phyloP scores from a whole-genome alignment of 2,113 vertebrate genomes.

The Speoplatyrhinus poulsoni region DNA sequence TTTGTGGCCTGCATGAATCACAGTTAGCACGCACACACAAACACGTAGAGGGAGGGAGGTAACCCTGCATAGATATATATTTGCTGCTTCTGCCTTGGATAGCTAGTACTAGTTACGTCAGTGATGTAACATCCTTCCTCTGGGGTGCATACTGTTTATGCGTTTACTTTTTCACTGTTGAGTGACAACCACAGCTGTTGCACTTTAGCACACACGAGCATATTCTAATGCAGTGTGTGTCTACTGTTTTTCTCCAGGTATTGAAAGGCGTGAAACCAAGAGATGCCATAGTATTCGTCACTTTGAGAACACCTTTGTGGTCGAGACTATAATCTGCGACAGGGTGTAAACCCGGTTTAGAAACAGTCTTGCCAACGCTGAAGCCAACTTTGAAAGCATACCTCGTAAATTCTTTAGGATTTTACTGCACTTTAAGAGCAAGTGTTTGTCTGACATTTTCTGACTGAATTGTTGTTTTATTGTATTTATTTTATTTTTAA shows the following conservation, averaged over 20 bases:
- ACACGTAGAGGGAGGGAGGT: background rate
- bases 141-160: too few relatives aligned
- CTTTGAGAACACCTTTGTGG: slow-evolving; percentile 94
- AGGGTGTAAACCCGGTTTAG: slow-evolving; percentile 61
- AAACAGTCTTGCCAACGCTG: slow-evolving; percentile 35
- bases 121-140: too few relatives aligned
- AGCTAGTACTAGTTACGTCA: too few relatives aligned
- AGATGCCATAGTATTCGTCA: slow-evolving; percentile 89
- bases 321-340: slow-evolving; percentile 91
- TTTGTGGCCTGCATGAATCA: slow-evolving; percentile 58
- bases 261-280: slow-evolving; percentile 81
- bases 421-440: slow-evolving; percentile 74
- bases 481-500: slow-evolving; percentile 30
- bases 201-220: background rate
- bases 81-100: too few relatives aligned
- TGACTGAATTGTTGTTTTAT: slow-evolving; percentile 3
- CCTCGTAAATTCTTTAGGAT: slow-evolving; percentile 71
- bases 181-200: too few relatives aligned
- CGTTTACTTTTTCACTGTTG: too few relatives aligned
- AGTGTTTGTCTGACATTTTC: slow-evolving; percentile 43
- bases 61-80: too few relatives aligned
- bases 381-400: slow-evolving; percentile 68
- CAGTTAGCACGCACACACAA: slow-evolving; percentile 19
- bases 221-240: slow-evolving; percentile 16
- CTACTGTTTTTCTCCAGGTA: slow-evolving; percentile 72